phyloP scores from a whole-genome alignment of 2,888 invertebrate genomes.

The Arctia plantaginis region DNA sequence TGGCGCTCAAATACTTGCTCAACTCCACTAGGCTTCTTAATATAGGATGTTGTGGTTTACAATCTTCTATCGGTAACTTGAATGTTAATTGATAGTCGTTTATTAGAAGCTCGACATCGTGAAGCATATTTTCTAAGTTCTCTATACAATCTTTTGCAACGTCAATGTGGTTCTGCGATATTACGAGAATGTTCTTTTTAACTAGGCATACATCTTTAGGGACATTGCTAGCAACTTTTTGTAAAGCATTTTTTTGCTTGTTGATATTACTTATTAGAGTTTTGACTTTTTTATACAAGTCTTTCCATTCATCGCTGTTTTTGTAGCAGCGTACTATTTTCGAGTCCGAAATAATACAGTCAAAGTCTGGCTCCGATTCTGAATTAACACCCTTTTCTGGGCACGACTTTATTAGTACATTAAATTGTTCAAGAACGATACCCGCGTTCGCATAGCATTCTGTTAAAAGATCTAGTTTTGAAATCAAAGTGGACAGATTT shows the following conservation, averaged over 20 bases:
- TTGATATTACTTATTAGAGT: slow-evolving; percentile 64
- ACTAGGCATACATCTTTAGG: slow-evolving; percentile 68
- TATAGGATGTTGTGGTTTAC: slow-evolving; percentile 68
- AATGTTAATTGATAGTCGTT: slow-evolving; percentile 68
- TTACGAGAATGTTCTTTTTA: slow-evolving; percentile 46
- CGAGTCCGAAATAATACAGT: slow-evolving; percentile 71
- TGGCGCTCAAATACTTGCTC: slow-evolving; percentile 63
- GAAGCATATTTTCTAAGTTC: slow-evolving; percentile 63
- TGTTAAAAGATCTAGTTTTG: slow-evolving; percentile 74
- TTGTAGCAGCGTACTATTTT: slow-evolving; percentile 74
- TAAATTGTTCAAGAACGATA: slow-evolving; percentile 89
- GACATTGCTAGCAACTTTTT: slow-evolving; percentile 64
- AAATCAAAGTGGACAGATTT: slow-evolving; percentile 69
- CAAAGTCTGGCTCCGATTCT: slow-evolving; percentile 72
- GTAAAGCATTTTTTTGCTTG: slow-evolving; percentile 73
- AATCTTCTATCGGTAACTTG: slow-evolving; percentile 55
- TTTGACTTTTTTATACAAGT: slow-evolving; percentile 68
- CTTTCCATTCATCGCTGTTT: slow-evolving; percentile 76
- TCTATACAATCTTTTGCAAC: slow-evolving; percentile 64
- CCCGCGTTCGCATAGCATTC: slow-evolving; percentile 82
- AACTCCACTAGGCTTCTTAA: slow-evolving; percentile 67
- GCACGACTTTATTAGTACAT: slow-evolving; percentile 87
- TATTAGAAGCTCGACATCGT: slow-evolving; percentile 64
- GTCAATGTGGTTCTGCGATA: slow-evolving; percentile 76
- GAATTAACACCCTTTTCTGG: slow-evolving; percentile 66